Base-by-base conservation (phyloP, 2,888 invertebrate species). In the Brachynemurus nebulosus region DNA sequence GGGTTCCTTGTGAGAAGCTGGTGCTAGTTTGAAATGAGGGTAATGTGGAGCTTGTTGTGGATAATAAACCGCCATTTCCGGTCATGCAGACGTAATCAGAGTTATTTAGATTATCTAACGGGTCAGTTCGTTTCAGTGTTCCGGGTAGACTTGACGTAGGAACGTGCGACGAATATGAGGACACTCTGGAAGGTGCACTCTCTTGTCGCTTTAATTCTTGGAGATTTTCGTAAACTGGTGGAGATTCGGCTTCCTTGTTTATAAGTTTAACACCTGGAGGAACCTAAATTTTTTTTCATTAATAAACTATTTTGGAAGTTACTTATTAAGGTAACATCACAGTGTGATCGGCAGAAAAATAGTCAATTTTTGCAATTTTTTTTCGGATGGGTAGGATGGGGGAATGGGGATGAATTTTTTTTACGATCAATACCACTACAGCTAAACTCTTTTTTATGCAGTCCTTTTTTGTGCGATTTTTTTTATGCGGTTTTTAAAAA, bases 31-130 rank as follows among this genome's bases (percentile, higher is more conserved):
- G 66, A 53, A 64, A 60, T 45, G 52, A 40, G 37, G 52, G 35
- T 8, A 35, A 12, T 12, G 17, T 5, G 48, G 68, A 67, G 44
- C 69, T 58, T 27, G 67, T 65, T 21, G 70, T 66, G 3, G 69
- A 67, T 16, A 73, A 63, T 43, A 76, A 69, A 27, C 74, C 79
- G 3, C 20, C 12, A 44, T 44, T 44, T n/a, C 84, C 84, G 11
- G 83, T 83, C 86, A 86, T 86, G 55, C 85, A 82, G 18, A 86
- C 86, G 64, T 86, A 86, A 58, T 86, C 86, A 12, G 81, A 80
- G 48, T 80, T 80, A 59, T 84, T 84, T 14, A 80, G 76, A 51
- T 81, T 83, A 47, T 27, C 44, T 12, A 40, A 36, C 14, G 38
- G 44, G 40, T 47, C 50, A 33, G 45, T 35, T 25, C 44, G 47